A percentile compares a stretch with the other conserved stretches of the same genome.
Conservation (phyloP, 2,113 vertebrate species). For the Ovis aries region DNA sequence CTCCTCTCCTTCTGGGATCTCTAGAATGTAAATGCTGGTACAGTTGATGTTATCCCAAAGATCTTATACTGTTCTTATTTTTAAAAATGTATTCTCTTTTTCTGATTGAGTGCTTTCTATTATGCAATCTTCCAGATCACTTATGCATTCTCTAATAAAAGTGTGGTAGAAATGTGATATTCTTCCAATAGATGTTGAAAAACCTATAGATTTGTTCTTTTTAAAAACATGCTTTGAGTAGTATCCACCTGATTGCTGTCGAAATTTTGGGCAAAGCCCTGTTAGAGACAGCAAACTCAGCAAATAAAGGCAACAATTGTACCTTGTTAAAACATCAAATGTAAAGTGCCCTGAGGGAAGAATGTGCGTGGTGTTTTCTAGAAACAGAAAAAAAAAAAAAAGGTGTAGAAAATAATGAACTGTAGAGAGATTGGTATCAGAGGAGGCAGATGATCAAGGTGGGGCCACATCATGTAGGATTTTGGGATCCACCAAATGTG, state of each 20-base stretch:
- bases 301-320: not conserved
- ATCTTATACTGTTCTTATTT: not conserved
- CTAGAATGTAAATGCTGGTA: not conserved
- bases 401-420: not conserved
- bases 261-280: not conserved
- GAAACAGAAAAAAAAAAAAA: not conserved
- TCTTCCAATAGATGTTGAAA: not conserved
- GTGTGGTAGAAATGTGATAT: not conserved
- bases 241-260: not conserved
- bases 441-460: not conserved
- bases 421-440: fast-evolving
- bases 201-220: not conserved
- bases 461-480: too few species aligned
- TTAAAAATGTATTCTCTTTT: not conserved
- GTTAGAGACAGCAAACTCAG: not conserved
- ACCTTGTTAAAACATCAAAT: not conserved
- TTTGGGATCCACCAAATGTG: not conserved
- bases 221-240: not conserved
- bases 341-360: not conserved
- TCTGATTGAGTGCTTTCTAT: not conserved
- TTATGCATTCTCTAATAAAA: not conserved
- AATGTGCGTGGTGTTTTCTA: not conserved
- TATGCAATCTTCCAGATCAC: not conserved
- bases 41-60: not conserved
- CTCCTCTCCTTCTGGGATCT: not conserved